Conservation (phyloP, 1,140 invertebrate genomes). For the Drosophila santomea region DNA sequence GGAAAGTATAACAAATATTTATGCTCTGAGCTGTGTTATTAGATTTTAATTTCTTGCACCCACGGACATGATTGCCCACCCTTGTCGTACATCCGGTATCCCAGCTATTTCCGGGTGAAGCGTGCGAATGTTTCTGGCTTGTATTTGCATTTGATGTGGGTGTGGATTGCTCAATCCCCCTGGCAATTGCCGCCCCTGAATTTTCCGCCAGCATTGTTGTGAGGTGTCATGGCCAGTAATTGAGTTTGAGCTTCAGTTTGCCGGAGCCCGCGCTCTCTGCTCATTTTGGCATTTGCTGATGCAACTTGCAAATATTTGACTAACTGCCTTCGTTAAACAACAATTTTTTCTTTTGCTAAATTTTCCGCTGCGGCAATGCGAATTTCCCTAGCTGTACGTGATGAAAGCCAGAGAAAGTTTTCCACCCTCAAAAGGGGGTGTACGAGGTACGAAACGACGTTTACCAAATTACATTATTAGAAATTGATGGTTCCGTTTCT, state of each 20-base stretch:
- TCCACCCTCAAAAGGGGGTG: slow-evolving; percentile 38
- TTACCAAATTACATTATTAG: slow-evolving; percentile 82
- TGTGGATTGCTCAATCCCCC: slow-evolving; percentile 39
- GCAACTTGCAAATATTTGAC: slow-evolving; percentile 80
- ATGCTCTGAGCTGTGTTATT: slow-evolving; percentile 82
- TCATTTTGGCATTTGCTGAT: slow-evolving; percentile 70
- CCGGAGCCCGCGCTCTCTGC: slow-evolving; percentile 12
- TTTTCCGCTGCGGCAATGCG: slow-evolving; percentile 40
- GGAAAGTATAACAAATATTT: slow-evolving; percentile 82
- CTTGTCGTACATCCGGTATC: background rate
- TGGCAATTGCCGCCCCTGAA: slow-evolving; percentile 2
- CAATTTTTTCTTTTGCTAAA: background rate
- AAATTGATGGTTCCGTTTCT: slow-evolving; percentile 72
- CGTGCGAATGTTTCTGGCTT: slow-evolving; percentile 73
- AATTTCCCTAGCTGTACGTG: slow-evolving; percentile 64
- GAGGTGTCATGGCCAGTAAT: slow-evolving; percentile 81
- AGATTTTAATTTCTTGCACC: slow-evolving; percentile 83
- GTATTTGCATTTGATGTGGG: slow-evolving; percentile 62
- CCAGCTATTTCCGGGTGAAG: slow-evolving; percentile 11
- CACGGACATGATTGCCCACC: slow-evolving; percentile 54
- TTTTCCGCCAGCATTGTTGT: slow-evolving; percentile 44
- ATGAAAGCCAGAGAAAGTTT: slow-evolving; percentile 47
- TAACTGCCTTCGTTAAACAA: slow-evolving; percentile 74
- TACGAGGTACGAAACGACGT: slow-evolving; percentile 63
- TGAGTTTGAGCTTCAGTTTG: slow-evolving; percentile 60